phyloP scores from a whole-genome alignment of 2,888 invertebrate species.

The Aporophyla lueneburgensis region DNA sequence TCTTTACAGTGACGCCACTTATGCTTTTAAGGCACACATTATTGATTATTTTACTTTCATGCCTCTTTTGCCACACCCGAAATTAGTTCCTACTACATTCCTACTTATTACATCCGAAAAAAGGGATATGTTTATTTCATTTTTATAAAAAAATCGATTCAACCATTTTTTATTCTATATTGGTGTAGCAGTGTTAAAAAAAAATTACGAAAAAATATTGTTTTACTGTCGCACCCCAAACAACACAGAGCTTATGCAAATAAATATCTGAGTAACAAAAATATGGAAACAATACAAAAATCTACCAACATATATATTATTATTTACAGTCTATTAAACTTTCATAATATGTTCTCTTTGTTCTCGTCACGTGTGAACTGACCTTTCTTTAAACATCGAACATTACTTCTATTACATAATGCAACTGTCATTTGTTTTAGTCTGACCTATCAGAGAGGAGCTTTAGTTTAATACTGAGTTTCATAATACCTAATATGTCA shows the following conservation, averaged over 20 bases:
- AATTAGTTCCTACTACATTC: too few relatives aligned
- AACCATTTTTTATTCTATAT: background rate
- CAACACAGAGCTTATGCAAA: background rate
- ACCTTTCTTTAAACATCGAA: conserved; percentile 53
- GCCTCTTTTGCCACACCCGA: too few relatives aligned
- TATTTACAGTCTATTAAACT: conserved; percentile 33
- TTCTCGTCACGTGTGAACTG: conserved; percentile 7
- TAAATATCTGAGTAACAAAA: background rate
- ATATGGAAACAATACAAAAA: conserved; percentile 3
- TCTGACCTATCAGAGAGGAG: background rate
- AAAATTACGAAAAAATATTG: background rate
- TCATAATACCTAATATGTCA: background rate
- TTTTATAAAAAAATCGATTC: background rate
- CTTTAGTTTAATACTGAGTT: background rate
- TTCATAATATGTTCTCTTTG: conserved; percentile 5
- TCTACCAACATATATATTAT: conserved; percentile 22
- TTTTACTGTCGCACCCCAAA: background rate
- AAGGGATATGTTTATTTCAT: too few relatives aligned
- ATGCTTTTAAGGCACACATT: too few relatives aligned
- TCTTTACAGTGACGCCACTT: too few relatives aligned
- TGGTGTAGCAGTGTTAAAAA: background rate
- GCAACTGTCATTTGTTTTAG: conserved; percentile 49
- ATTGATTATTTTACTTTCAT: too few relatives aligned
- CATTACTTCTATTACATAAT: conserved; percentile 49
- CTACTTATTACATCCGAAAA: too few relatives aligned